phyloP scores from a whole-genome alignment of 2,888 invertebrate species.

The Scaeva pyrastri region DNA sequence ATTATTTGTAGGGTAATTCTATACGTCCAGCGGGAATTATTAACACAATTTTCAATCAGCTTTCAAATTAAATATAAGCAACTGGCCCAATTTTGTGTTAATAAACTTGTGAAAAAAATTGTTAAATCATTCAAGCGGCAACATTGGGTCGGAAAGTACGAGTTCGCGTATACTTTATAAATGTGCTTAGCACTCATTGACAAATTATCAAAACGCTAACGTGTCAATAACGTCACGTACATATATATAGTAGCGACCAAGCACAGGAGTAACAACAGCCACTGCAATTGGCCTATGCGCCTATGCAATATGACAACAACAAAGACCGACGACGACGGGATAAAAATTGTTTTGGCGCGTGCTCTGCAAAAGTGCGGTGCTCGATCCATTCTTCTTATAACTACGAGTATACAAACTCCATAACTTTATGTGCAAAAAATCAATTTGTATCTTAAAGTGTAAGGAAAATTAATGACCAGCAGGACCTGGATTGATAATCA shows the following conservation, averaged over 20 bases:
- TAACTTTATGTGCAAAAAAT: slow-evolving; percentile 56
- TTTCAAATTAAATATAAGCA: not conserved
- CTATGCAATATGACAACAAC: not conserved
- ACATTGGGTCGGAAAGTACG: slow-evolving; percentile 11
- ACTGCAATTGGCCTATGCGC: slow-evolving; percentile 13
- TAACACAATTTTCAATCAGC: slow-evolving; percentile 10
- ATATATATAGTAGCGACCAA: slow-evolving; percentile 28
- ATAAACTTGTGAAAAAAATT: slow-evolving; percentile 30
- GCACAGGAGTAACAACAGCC: slow-evolving; percentile 45
- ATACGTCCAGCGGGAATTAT: slow-evolving; percentile 20
- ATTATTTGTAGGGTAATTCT: not conserved
- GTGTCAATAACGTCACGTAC: slow-evolving; percentile 65
- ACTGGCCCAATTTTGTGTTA: slow-evolving; percentile 46
- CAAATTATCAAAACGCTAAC: slow-evolving; percentile 66
- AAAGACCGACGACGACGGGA: not conserved
- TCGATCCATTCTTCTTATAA: slow-evolving; percentile 49
- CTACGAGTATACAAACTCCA: slow-evolving; percentile 16
- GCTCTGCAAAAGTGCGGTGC: slow-evolving; percentile 40
- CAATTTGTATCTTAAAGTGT: slow-evolving; percentile 72
- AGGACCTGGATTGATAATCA: slow-evolving; percentile 64
- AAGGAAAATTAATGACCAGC: slow-evolving; percentile 70
- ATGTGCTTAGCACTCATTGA: slow-evolving; percentile 55
- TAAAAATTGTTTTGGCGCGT: slow-evolving; percentile 56
- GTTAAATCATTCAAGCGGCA: slow-evolving; percentile 41
- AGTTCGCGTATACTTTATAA: no score